Conservation (phyloP, 2,797 vertebrate species). For the Phalanger gymnotis region DNA sequence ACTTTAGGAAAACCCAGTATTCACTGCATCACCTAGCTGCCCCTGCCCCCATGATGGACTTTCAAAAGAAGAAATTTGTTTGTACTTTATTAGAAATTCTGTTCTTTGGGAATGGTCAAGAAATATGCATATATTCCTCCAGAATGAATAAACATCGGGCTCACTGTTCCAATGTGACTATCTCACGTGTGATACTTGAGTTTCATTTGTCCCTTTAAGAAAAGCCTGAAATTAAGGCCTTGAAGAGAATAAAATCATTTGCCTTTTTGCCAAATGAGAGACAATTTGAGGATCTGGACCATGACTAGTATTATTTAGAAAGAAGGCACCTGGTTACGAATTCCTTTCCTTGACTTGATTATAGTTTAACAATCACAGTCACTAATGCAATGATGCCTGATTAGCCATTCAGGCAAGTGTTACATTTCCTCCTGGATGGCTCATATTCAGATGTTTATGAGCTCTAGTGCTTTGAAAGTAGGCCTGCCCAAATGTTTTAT, state of each 20-base stretch:
- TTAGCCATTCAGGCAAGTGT: not conserved
- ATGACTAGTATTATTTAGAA: slow-evolving; percentile 28
- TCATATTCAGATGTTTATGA: slow-evolving; percentile 43
- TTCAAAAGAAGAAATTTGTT: slow-evolving; percentile 25
- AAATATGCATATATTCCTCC: not conserved
- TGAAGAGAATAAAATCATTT: not conserved
- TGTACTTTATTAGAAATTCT: not conserved
- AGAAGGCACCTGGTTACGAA: not conserved
- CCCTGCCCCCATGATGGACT: not conserved
- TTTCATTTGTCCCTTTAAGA: slow-evolving; percentile 33
- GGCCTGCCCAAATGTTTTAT: slow-evolving; percentile 28
- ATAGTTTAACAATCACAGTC: slow-evolving; percentile 20
- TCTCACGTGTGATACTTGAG: slow-evolving; percentile 19
- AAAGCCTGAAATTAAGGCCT: slow-evolving; percentile 15
- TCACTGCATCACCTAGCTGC: too few species aligned
- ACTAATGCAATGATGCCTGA: slow-evolving; percentile 22
- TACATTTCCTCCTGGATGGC: slow-evolving; percentile 51
- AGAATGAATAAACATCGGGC: not conserved
- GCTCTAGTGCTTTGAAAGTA: slow-evolving; percentile 36
- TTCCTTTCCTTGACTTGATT: slow-evolving; percentile 34
- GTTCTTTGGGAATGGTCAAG: not conserved
- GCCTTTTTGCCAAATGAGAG: not conserved
- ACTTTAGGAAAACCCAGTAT: too few species aligned
- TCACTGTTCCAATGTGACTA: not conserved
- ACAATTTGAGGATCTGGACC: slow-evolving; percentile 16